Conservation (phyloP, 2,888 invertebrate species). For the Drosophila colorata region DNA sequence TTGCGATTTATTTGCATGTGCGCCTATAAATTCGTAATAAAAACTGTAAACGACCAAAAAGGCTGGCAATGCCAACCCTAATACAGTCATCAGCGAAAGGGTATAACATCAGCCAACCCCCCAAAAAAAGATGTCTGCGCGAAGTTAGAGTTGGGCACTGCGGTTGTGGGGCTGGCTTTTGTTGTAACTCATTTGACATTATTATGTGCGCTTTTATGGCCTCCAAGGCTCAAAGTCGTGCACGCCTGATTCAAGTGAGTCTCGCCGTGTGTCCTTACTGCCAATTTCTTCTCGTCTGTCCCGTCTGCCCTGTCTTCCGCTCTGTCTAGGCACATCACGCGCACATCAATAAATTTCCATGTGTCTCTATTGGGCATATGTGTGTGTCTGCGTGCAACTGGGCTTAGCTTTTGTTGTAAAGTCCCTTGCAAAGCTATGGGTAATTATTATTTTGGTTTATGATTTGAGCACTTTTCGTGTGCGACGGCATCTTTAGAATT, state of each 20-base stretch:
- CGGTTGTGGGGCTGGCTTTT: conserved; percentile 59
- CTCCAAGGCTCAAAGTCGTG: conserved; percentile 71
- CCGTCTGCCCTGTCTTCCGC: conserved; percentile 30
- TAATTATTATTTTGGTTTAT: conserved; percentile 81
- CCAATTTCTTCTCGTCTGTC: conserved; percentile 38
- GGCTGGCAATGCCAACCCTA: conserved; percentile 63
- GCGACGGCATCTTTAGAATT: conserved; percentile 66
- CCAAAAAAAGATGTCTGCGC: conserved; percentile 5
- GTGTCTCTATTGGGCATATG: conserved; percentile 44
- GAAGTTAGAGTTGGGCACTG: conserved; percentile 9
- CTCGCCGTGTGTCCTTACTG: conserved; percentile 32
- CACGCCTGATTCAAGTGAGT: conserved; percentile 39
- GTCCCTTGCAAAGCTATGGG: conserved; percentile 68
- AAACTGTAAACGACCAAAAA: conserved; percentile 79
- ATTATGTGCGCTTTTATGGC: conserved; percentile 81
- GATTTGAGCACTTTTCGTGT: conserved; percentile 68
- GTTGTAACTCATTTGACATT: conserved; percentile 81
- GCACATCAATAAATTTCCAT: conserved; percentile 77
- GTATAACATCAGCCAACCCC: conserved; percentile 39
- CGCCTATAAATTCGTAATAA: conserved; percentile 83
- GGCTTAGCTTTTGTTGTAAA: conserved; percentile 66
- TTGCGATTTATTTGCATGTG: conserved; percentile 80
- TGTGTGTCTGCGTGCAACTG: conserved; percentile 20
- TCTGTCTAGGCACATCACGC: conserved; percentile 69
- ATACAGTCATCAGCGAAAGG: conserved; percentile 77